A percentile compares a stretch with the other conserved stretches of the same genome.
These are phyloP conservation scores for Urocolius indicus DNA, from an alignment of 2,113 vertebrate species.

Conservation along the genomic window DNA sequence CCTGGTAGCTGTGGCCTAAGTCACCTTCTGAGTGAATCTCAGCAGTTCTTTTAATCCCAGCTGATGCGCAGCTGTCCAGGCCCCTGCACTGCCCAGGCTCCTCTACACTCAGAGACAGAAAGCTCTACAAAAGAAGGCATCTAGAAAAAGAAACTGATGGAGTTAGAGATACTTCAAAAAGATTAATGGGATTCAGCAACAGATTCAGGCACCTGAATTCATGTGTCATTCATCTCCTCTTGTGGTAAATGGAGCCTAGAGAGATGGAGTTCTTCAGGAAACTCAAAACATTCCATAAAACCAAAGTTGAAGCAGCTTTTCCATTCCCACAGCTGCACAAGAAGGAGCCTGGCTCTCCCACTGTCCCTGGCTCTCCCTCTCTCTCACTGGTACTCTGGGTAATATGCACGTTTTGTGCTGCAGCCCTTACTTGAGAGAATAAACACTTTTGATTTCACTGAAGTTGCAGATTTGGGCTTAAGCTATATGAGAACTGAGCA, in stretches of 20 bases:
- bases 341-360: background rate
- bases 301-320: background rate
- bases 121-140: background rate
- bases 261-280: background rate
- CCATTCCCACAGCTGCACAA: background rate
- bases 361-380: background rate
- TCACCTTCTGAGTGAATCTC: background rate
- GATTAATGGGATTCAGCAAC: background rate
- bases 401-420: background rate
- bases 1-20: background rate
- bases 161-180: background rate
- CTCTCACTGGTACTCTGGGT: accelerated
- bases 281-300: background rate
- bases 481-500: background rate
- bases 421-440: background rate
- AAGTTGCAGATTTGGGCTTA: background rate
- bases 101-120: background rate
- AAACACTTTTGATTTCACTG: background rate
- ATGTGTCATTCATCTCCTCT: background rate
- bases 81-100: background rate
- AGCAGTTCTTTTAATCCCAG: background rate
- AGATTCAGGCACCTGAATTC: background rate
- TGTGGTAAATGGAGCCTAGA: background rate
- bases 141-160: background rate
- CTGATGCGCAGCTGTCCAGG: background rate